Evolutionary conservation across 2,797 vertebrate genomes (phyloP).

Genomic region (Podarcis lilfordi): DNA sequence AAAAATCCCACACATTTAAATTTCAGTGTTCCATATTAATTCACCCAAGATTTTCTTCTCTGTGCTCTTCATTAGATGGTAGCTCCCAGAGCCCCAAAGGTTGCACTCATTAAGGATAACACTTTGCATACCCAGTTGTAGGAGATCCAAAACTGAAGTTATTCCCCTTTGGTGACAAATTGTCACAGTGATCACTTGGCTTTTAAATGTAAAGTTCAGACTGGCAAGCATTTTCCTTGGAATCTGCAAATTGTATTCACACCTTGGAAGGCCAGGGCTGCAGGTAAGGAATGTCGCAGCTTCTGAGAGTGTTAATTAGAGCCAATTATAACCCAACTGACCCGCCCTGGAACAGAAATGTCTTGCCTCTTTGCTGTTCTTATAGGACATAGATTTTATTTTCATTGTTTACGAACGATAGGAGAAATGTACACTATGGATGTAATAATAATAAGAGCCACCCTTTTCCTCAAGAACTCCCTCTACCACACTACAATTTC

Average conservation of each 20-base stretch:
- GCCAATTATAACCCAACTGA: slow-evolving; percentile 25
- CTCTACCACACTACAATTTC: too few species aligned
- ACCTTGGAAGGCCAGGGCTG: slow-evolving; percentile 30
- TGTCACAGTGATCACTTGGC: slow-evolving; percentile 59
- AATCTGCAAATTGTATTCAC: slow-evolving; percentile 49
- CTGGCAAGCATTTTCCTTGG: slow-evolving; percentile 39
- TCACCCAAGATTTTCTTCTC: slow-evolving; percentile 67
- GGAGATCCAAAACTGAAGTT: slow-evolving; percentile 53
- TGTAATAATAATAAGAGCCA: not conserved
- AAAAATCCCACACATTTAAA: slow-evolving; percentile 51
- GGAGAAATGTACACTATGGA: not conserved
- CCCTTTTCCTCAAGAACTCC: accelerated
- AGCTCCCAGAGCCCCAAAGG: slow-evolving; percentile 35
- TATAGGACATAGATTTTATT: not conserved
- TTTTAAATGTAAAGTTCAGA: slow-evolving; percentile 38
- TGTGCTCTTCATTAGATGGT: slow-evolving; percentile 63
- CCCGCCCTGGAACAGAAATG: slow-evolving; percentile 35
- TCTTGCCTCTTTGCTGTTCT: not conserved
- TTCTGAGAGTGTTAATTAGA: slow-evolving; percentile 49
- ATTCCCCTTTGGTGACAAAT: slow-evolving; percentile 44
- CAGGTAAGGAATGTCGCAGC: slow-evolving; percentile 33
- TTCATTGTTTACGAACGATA: not conserved
- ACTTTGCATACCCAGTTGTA: slow-evolving; percentile 29
- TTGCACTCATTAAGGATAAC: slow-evolving; percentile 6
- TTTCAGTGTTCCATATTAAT: slow-evolving; percentile 55